A percentile compares a stretch with the other conserved stretches of the same genome.
phyloP scores from a whole-genome alignment of 2,797 vertebrate genomes.

The Falco concolor region DNA sequence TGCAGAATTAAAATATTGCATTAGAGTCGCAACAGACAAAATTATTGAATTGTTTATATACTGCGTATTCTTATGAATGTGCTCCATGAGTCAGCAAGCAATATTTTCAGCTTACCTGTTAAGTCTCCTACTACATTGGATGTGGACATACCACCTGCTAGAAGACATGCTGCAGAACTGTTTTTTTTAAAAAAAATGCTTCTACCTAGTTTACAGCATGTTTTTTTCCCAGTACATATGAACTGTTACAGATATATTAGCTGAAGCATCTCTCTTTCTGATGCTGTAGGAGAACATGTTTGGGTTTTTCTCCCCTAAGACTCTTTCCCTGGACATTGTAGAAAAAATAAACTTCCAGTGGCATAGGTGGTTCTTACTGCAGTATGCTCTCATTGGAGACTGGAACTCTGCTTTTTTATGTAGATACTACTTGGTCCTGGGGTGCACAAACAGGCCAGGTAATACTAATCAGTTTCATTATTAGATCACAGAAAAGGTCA shows the following conservation, averaged over 20 bases:
- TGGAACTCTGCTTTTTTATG: background rate
- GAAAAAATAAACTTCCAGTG: background rate
- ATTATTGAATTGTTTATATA: background rate
- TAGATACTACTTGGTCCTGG: background rate
- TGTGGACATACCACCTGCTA: background rate
- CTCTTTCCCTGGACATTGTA: background rate
- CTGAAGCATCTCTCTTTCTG: background rate
- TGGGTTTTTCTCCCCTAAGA: background rate
- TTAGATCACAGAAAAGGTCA: background rate
- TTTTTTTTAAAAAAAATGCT: background rate
- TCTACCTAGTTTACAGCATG: background rate
- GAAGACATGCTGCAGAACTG: background rate
- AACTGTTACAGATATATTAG: background rate
- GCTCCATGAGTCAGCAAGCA: slow-evolving; percentile 25
- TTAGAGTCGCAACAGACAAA: slow-evolving; percentile 24
- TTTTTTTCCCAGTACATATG: background rate
- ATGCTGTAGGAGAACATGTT: background rate
- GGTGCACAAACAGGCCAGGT: background rate
- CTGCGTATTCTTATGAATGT: slow-evolving; percentile 1
- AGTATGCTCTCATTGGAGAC: background rate
- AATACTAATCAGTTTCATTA: background rate
- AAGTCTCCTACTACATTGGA: background rate
- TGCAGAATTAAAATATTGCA: slow-evolving; percentile 1
- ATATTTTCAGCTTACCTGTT: slow-evolving; percentile 1
- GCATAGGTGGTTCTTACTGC: background rate